Base-by-base conservation (phyloP, 2,797 vertebrate genomes). In the Eulemur rubriventer region DNA sequence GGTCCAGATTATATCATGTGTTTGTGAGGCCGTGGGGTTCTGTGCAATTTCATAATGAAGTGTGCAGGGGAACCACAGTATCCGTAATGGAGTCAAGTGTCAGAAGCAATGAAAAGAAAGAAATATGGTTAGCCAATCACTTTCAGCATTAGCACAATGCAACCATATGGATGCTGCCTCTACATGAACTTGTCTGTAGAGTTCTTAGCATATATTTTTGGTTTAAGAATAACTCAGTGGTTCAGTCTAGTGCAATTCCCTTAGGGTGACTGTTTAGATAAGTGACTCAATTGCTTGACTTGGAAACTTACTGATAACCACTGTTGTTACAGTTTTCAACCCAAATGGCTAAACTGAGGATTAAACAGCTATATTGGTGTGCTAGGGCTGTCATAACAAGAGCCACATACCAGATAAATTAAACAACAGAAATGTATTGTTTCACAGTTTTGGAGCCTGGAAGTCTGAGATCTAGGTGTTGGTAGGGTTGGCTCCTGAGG, bases 271-370 rank as follows among this genome's bases (percentile, higher is more conserved):
- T 89, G 43, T 90, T 96, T 72, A 98, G 82, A 89, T 0, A 41
- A 96, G 78, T 81, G 87, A 96, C 90, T 98, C 97, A 85, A 33
- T 84, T 16, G 72, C 96, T 95, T 97, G 89, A 84, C 93, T 94
- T 97, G 24, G 79, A 97, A 95, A 92, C 72, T 83, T 84, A 83
- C 83, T 96, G 87, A 85, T 92, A 95, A 93, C 89, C 96, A 84
- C 73, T 24, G 55, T 57, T 95, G 86, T 90, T 96, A 69, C 75
- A 82, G 69, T 96, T 97, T 97, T 93, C 97, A 98, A 95, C 92
- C 94, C 88, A 96, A 94, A 90, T 38, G 85, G 86, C 89, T 97
- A 89, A 95, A 43, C 48, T 97, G 96, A 96, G 90, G 96, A 73
- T 97, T 92, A 95, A 98, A 97, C 82, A 96, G 12, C 12, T 33